A percentile compares a stretch with the other conserved stretches of the same genome.
phyloP scores from a whole-genome alignment of 2,797 vertebrate genomes.

The Syngnathus acus region DNA sequence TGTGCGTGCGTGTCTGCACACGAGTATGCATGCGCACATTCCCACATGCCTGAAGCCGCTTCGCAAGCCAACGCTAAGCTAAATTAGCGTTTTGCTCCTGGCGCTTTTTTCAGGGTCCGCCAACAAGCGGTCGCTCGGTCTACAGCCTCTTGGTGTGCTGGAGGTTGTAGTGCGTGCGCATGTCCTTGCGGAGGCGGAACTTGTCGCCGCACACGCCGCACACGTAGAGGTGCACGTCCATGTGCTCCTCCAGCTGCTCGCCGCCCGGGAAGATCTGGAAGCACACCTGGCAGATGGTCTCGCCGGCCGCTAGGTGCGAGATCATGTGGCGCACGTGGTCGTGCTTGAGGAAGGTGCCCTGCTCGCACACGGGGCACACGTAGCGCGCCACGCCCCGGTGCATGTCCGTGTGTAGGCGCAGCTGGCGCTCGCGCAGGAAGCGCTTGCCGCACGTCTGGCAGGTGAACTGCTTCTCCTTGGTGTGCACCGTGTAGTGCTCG shows the following conservation, averaged over 20 bases:
- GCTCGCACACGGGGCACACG: conserved; percentile 94
- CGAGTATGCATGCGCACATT: too few species aligned
- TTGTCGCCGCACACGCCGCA: conserved; percentile 97
- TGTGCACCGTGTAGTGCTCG: conserved; percentile 98
- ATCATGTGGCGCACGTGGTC: conserved; percentile 99
- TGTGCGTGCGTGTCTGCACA: too few species aligned
- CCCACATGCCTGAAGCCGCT: too few species aligned
- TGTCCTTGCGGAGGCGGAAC: conserved; percentile 97
- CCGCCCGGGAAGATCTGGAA: conserved; percentile 96
- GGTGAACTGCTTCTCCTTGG: conserved; percentile 97
- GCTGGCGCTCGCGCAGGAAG: conserved; percentile 93
- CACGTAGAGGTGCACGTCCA: conserved; percentile 97
- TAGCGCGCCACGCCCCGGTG: conserved; percentile 98
- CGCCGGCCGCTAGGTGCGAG: conserved; percentile 91
- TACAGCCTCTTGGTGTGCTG: conserved; percentile 81
- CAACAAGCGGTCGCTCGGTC: neutral
- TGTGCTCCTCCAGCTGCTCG: conserved; percentile 93
- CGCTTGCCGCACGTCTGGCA: conserved; percentile 97
- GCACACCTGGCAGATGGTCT: conserved; percentile 99
- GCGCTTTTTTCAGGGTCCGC: conserved; percentile 50
- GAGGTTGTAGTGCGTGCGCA: conserved; percentile 96
- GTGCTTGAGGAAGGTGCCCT: conserved; percentile 98
- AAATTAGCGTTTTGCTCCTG: conserved; percentile 72
- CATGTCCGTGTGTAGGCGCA: conserved; percentile 97
- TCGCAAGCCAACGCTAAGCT: too few species aligned